Evolutionary conservation across 2,113 vertebrate species (phyloP).

Genomic region (Salvelinus sp.): DNA sequence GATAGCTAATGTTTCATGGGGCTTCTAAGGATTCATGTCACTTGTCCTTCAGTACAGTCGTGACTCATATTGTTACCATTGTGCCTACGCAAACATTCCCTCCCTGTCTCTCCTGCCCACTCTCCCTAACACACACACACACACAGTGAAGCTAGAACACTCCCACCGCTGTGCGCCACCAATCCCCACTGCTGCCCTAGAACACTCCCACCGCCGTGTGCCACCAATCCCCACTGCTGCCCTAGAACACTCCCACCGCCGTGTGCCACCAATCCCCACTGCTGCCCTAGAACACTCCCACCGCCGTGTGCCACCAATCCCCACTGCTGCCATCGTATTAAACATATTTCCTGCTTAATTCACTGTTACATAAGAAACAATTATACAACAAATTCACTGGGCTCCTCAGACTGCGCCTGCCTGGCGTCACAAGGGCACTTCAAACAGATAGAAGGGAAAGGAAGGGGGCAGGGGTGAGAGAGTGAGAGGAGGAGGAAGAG

Average conservation of each 20-base stretch:
- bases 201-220: conserved; percentile 35
- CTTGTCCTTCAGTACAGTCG: conserved; percentile 51
- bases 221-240: too few relatives aligned
- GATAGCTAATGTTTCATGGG: background rate
- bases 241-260: conserved; percentile 32
- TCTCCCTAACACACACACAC: background rate
- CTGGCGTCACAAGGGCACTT: conserved; percentile 55
- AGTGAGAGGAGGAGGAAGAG: conserved; percentile 32
- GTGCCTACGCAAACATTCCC: conserved; percentile 42
- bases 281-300: conserved; percentile 22
- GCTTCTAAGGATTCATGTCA: conserved; percentile 40
- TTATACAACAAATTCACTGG: conserved; percentile 68
- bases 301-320: conserved; percentile 16
- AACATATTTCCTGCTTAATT: conserved; percentile 66
- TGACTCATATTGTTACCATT: conserved; percentile 61
- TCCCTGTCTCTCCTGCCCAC: background rate
- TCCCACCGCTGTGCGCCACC: conserved; percentile 29
- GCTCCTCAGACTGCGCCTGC: conserved; percentile 38
- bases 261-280: conserved; percentile 1
- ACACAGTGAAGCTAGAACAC: conserved; percentile 20
- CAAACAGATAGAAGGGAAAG: conserved; percentile 24
- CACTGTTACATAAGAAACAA: conserved; percentile 67
- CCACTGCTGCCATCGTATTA: conserved; percentile 44
- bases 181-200: background rate
- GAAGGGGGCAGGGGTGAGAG: background rate